Conservation (phyloP, 2,113 vertebrate species). For the Piaya cayana region DNA sequence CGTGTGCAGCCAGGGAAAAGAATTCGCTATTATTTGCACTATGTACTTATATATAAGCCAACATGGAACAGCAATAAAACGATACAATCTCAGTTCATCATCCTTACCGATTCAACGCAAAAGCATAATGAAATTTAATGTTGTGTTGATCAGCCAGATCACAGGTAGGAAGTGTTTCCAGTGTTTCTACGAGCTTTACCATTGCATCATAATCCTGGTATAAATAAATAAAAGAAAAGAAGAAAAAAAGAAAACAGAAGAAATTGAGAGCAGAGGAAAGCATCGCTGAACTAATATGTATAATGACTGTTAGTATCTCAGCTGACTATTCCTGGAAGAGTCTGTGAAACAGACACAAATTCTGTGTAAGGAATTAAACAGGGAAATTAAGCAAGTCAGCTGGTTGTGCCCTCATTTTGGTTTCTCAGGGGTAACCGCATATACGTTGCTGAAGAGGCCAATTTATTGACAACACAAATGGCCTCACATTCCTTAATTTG, state of each 20-base stretch:
- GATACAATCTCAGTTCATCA: background rate
- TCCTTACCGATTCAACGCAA: constrained; percentile 92
- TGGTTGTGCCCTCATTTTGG: background rate
- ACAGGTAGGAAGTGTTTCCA: constrained; percentile 92
- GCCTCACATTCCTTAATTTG: background rate
- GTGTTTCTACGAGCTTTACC: constrained; percentile 93
- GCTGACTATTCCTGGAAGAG: background rate
- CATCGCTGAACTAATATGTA: background rate
- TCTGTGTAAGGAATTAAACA: background rate
- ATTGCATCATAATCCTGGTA: constrained; percentile 93
- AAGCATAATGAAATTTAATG: constrained; percentile 96
- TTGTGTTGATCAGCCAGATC: constrained; percentile 91
- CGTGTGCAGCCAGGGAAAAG: background rate
- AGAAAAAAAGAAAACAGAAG: background rate
- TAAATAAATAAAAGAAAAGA: background rate
- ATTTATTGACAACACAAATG: background rate
- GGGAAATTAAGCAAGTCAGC: background rate
- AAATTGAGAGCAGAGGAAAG: background rate
- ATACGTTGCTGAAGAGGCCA: background rate
- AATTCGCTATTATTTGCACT: background rate
- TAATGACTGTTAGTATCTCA: background rate
- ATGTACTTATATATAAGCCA: background rate
- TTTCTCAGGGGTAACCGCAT: background rate
- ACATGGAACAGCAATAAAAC: background rate
- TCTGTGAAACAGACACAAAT: background rate